Evolutionary conservation across 2,888 invertebrate genomes (phyloP), one percentile per base, ranked within the genome.

Genomic region (Agrotis puta): DNA sequence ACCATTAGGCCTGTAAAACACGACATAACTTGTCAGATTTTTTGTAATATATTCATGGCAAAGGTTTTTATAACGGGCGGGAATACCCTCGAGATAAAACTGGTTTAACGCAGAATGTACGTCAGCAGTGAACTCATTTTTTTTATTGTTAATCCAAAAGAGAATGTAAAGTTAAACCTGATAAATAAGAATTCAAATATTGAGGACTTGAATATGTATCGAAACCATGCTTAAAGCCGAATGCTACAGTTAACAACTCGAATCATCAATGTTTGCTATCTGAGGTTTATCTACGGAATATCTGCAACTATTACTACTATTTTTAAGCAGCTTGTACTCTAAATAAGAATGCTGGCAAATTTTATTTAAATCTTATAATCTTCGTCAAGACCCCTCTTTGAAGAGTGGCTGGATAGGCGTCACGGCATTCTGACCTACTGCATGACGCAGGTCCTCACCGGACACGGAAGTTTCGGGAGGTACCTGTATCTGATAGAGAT

Each of bases 21-120:
- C 13, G 39, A 5, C 18, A 74, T 33, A 43, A 14, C 27, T 47
- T 14, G 7, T 1, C 9, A 9, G 9, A 5, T 16, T 24, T 24
- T 11, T 57, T 39, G 45, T n/a, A 74, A 74, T 64, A 74, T 18
- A 56, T 22, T 45, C 11, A 33, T 20, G 16, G 13, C 9, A n/a
- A 16, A 22, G 3, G 47, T 13, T 51, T 57, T 57, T 51, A 57
- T n/a, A 24, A 50, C 45, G 6, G 45, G 24, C 6, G 67, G 50
- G 20, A 76, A 51, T 72, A 76, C 50, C 76, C 45, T 64, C 18
- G 45, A 33, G 18, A 39, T 57, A 57, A 1, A 22, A 67, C 67
- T 14, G 56, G 56, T 72, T 72, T 75, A 5, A 13, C 27, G 45
- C 27, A 33, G 16, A 43, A 54, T 1, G 4, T 76, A 57, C 76